These are phyloP conservation scores for Hylaea fasciaria DNA, from an alignment of 2,888 invertebrate genomes.

Conservation along the genomic window DNA sequence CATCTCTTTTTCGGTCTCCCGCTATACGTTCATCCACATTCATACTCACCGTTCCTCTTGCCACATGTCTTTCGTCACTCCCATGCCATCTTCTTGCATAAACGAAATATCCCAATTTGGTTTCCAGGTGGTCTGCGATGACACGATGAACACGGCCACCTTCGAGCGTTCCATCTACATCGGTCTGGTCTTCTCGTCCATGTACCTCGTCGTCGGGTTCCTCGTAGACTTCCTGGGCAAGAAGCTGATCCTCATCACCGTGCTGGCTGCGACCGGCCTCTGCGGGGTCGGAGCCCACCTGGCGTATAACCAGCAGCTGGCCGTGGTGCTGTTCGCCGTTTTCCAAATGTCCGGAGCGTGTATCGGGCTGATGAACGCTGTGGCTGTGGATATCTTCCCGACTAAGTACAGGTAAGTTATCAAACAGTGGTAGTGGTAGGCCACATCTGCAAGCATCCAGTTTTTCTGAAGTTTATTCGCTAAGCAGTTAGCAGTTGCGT, in stretches of 20 bases:
- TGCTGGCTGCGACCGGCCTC: constrained; percentile 79
- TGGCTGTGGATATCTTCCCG: constrained; percentile 85
- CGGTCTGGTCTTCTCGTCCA: constrained; percentile 86
- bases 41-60: too few relatives aligned
- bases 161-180: constrained; percentile 88
- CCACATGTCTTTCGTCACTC: too few relatives aligned
- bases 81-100: too few relatives aligned
- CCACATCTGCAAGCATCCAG: too few relatives aligned
- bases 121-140: constrained; percentile 71
- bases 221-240: constrained; percentile 83
- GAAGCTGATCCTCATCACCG: constrained; percentile 81
- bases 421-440: too few relatives aligned
- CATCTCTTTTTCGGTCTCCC: too few relatives aligned
- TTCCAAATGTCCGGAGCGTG: constrained; percentile 84
- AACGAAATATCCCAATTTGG: not conserved
- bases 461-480: too few relatives aligned
- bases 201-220: constrained; percentile 87
- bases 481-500: too few relatives aligned
- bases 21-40: too few relatives aligned
- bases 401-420: constrained; percentile 76
- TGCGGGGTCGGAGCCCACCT: constrained; percentile 86
- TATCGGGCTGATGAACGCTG: constrained; percentile 84
- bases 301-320: constrained; percentile 82
- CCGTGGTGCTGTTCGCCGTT: constrained; percentile 84
- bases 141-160: constrained; percentile 84